Evolutionary conservation across 2,888 invertebrate genomes (phyloP).

Genomic region (Drosophila flavopinicola): DNA sequence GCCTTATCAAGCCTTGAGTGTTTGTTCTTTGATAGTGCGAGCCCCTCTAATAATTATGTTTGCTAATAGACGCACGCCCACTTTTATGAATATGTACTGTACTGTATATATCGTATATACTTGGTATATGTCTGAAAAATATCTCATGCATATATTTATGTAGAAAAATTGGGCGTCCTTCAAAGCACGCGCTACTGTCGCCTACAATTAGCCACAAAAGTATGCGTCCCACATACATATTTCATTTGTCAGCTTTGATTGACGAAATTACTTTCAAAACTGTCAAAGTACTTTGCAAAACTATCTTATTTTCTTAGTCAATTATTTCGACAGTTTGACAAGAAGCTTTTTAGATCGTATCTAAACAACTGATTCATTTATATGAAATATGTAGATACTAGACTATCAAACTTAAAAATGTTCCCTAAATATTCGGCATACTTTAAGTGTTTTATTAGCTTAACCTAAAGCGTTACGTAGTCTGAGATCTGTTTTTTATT

Average conservation of each 20-base stretch:
- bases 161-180: conserved; percentile 18
- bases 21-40: conserved; percentile 35
- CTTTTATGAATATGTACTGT: conserved; percentile 4
- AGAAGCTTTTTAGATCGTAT: too few species aligned
- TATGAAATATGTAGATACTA: too few species aligned
- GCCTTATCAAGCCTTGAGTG: conserved; percentile 36
- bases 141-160: neutral
- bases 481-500: too few species aligned
- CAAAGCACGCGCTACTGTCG: conserved; percentile 10
- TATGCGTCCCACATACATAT: neutral
- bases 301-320: neutral
- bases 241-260: neutral
- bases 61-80: conserved; percentile 34
- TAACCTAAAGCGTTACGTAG: conserved; percentile 15
- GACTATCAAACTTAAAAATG: conserved; percentile 1
- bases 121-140: neutral
- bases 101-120: neutral
- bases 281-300: too few species aligned
- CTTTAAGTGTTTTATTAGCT: conserved; percentile 13
- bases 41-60: conserved; percentile 9
- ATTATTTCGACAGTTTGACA: too few species aligned
- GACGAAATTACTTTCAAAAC: neutral
- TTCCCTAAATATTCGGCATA: too few species aligned
- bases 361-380: too few species aligned
- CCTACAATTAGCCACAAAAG: conserved; percentile 13